A percentile compares a stretch with the other conserved stretches of the same genome.
These are phyloP conservation scores for Gymnorhina tibicen DNA, from an alignment of 2,113 vertebrate species.

Conservation along the genomic window DNA sequence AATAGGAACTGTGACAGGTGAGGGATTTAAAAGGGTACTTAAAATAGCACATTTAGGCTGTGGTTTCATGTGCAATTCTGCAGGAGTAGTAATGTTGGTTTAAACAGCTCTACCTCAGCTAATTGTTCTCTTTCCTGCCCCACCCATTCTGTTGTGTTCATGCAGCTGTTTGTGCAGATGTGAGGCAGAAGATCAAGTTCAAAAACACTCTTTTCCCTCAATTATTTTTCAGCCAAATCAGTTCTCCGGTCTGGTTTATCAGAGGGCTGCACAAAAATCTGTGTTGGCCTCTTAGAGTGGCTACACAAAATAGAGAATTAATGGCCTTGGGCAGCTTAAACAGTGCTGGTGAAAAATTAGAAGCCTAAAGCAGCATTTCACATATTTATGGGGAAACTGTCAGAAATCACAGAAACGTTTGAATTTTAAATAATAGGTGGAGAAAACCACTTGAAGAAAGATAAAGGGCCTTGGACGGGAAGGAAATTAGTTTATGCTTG, in stretches of 20 bases:
- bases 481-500: background rate
- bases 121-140: constrained; percentile 53
- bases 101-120: constrained; percentile 27
- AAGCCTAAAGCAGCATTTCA: background rate
- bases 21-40: constrained; percentile 29
- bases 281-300: background rate
- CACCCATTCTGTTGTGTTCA: constrained; percentile 31
- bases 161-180: constrained; percentile 42
- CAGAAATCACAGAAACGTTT: background rate
- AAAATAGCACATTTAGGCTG: constrained; percentile 13
- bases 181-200: constrained; percentile 6
- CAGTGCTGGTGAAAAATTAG: background rate
- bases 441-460: background rate
- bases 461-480: background rate
- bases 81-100: background rate
- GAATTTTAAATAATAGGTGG: background rate
- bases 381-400: background rate
- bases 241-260: background rate
- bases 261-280: background rate
- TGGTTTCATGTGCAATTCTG: background rate
- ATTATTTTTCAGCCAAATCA: constrained; percentile 33
- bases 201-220: background rate
- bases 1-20: constrained; percentile 35
- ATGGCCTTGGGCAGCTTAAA: background rate
- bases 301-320: background rate